Percentiles rank a stretch among this genome's conserved stretches.
Conservation (phyloP, 2,888 invertebrate species). For the Morinoia aosen region DNA sequence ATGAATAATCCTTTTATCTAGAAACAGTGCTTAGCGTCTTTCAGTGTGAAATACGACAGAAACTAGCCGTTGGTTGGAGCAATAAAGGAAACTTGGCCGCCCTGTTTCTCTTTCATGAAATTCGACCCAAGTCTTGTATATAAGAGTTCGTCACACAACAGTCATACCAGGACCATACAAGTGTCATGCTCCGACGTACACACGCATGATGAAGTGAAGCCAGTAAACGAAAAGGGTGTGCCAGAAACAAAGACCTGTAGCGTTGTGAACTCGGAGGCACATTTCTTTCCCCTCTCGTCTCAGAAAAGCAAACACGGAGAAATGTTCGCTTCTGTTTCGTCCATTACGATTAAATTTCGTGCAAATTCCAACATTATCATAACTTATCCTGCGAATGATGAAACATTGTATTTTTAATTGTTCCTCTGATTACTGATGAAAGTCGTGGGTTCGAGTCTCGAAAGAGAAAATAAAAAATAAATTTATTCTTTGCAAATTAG, state of each 20-base stretch:
- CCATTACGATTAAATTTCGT: background rate
- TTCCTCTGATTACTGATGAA: too few species aligned
- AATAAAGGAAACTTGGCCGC: background rate
- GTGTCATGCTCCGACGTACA: background rate
- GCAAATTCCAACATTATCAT: too few species aligned
- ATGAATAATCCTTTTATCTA: background rate
- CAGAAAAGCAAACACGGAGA: background rate
- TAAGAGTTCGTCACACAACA: background rate
- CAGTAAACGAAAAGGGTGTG: background rate
- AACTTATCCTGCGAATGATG: too few species aligned
- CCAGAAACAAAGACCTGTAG: background rate
- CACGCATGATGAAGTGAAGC: background rate
- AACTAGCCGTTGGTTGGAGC: background rate
- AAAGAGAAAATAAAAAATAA: too few species aligned
- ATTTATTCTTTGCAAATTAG: too few species aligned
- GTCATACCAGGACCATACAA: background rate
- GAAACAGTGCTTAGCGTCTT: background rate
- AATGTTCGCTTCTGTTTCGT: background rate
- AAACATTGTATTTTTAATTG: too few species aligned
- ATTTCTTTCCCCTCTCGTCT: background rate
- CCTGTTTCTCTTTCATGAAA: background rate
- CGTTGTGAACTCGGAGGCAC: background rate
- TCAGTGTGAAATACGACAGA: background rate
- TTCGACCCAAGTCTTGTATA: slow-evolving; percentile 10
- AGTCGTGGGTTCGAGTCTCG: too few species aligned